Evolutionary conservation across 2,888 invertebrate genomes (phyloP), one percentile per base, ranked within the genome.

Genomic region (Chrysopilus asiliformis): DNA sequence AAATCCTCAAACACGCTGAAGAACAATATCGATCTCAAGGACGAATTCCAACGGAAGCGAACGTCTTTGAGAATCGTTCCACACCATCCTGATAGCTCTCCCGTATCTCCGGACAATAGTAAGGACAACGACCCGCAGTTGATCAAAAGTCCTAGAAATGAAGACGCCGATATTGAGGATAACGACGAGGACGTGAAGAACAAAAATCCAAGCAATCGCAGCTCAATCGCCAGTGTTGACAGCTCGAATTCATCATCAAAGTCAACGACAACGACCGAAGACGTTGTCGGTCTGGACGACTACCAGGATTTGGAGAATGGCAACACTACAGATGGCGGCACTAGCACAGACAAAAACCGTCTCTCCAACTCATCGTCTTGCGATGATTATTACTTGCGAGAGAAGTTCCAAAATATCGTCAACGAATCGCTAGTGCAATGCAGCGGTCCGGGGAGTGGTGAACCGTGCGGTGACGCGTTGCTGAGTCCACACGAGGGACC

Each of bases 401-500:
- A 62, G 38, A 60, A 62, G 43, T 50, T 61, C 27, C 55, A 61
- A 22, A 61, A 60, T 39, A 56, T 57, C 36, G 60, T 60, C 34
- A 60, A 60, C 42, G 51, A 52, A 39, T 46, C 49, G 13, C 36
- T 48, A 38, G 45, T 42, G 13, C 42, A 47, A 34, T 19, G 38
- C 20, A 24, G n/a, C 16, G 20, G 25, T 18, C 35, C 45, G 14
- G 47, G 44, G 34, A 32, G 26, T 26, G 48, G 41, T 17, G 41
- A 43, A 6, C 26, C 17, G 12, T 30, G n/a, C 32, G 15, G 18
- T 22, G 22, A 61, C 48, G 50, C 56, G 3, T 43, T 63, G 39
- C 46, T 64, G 29, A 64, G 63, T 50, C 63, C 64, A 8, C 59
- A 61, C 46, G 63, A 64, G 47, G 63, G 47, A 43, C 63, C 64